phyloP scores from a whole-genome alignment of 1,140 invertebrate species.

The Zophobas atratus region DNA sequence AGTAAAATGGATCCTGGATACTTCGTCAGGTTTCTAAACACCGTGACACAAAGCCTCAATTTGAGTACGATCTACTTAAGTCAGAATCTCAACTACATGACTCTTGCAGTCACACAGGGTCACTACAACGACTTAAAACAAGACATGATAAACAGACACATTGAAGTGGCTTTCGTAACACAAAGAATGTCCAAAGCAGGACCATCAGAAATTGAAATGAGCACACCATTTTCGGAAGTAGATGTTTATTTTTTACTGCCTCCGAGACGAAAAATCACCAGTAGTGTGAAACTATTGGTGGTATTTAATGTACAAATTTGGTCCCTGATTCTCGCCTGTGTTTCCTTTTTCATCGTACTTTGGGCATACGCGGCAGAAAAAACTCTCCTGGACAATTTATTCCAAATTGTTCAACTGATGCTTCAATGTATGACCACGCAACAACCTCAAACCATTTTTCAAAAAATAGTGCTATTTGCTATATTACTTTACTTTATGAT shows the following conservation, averaged over 20 bases:
- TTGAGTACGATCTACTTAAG: not conserved
- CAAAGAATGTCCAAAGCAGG: not conserved
- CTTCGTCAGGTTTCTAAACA: not conserved
- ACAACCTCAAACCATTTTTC: too few relatives aligned
- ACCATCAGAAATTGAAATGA: not conserved
- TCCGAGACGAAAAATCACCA: constrained; percentile 1
- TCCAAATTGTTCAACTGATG: too few relatives aligned
- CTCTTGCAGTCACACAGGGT: not conserved
- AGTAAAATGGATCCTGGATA: not conserved
- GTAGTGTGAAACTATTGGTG: not conserved
- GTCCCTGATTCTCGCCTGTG: not conserved
- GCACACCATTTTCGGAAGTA: not conserved
- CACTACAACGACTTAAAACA: not conserved
- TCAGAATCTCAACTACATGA: not conserved
- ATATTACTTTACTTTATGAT: too few relatives aligned
- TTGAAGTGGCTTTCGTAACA: constrained; percentile 1
- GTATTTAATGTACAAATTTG: not conserved
- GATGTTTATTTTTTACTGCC: not conserved
- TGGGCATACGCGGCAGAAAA: too few relatives aligned
- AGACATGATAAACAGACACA: not conserved
- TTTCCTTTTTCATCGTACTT: not conserved
- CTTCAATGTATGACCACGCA: too few relatives aligned
- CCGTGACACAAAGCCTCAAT: not conserved
- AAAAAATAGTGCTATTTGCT: too few relatives aligned
- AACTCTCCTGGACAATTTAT: too few relatives aligned